Percentiles rank a stretch among this genome's conserved stretches.
Evolutionary conservation across 2,113 vertebrate genomes (phyloP).

Genomic region (Leptodactylus fuscus): DNA sequence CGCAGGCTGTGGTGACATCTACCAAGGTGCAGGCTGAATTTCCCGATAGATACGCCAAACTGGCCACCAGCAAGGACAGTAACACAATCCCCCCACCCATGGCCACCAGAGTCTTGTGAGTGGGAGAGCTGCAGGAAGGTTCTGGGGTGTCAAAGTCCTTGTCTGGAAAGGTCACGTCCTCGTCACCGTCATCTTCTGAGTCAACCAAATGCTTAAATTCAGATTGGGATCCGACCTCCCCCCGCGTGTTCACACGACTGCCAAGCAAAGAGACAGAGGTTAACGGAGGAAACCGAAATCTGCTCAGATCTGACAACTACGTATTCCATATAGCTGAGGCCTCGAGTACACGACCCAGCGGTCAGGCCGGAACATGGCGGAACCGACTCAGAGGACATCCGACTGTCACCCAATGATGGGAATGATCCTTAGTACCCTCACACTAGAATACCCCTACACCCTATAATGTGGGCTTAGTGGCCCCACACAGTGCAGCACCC

Average conservation of each 20-base stretch:
- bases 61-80: conserved; percentile 70
- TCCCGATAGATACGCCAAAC: conserved; percentile 75
- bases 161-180: conserved; percentile 65
- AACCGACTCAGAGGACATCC: too few relatives aligned
- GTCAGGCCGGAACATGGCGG: too few relatives aligned
- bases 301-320: neutral
- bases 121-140: conserved; percentile 71
- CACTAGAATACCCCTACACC: too few relatives aligned
- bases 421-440: too few relatives aligned
- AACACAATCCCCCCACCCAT: conserved; percentile 65
- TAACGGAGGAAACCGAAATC: neutral
- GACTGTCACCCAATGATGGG: too few relatives aligned
- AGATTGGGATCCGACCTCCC: neutral
- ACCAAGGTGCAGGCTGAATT: conserved; percentile 65
- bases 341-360: too few relatives aligned
- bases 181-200: conserved; percentile 46
- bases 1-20: conserved; percentile 69
- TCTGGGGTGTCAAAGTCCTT: conserved; percentile 73
- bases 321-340: too few relatives aligned
- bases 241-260: neutral
- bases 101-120: conserved; percentile 70
- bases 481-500: too few relatives aligned
- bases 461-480: too few relatives aligned
- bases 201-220: conserved; percentile 35
- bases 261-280: neutral